Base-by-base conservation (phyloP, 2,113 vertebrate genomes). In the Toxotes jaculatrix region DNA sequence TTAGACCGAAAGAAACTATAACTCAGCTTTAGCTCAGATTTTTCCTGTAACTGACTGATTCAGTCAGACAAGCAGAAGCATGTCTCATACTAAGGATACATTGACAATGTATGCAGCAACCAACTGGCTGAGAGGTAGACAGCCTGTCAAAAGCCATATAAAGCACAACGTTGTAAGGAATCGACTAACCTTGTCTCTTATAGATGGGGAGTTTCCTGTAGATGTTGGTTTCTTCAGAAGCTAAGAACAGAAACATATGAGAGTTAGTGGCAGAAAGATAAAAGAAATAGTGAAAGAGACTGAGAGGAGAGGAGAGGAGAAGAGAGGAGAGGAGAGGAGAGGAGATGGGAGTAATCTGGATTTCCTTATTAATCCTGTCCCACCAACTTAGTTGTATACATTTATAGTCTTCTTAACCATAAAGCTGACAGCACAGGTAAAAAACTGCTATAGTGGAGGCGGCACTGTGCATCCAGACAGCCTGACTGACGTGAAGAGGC, bases 181-280 rank as follows among this genome's bases (percentile, higher is more conserved):
- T 57, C 5, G 1, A 90, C 89, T 75, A 95, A 99, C 98, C 98
- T 93, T 97, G 96, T 91, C 96, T 96, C 89, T 98, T 98, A 93
- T 98, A 98, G 96, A 98, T 98, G 87, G 98, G 97, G 0, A 97
- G 96, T 83, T 97, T 98, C 93, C 97, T 95, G 95, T 98, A 99
- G 95, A 99, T 98, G 95, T 97, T 98, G 86, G 95, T 95, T 88
- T 98, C 97, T 47, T 94, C 96, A 4, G 96, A 96, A 84, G 96
- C 96, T 97, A 93, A 73, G 85, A 69, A 91, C 77, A 90, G 56
- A 84, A 80, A 81, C 43, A 36, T 5, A 36, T 6, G 12, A 63
- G 31, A 47, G 36, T 80, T 38, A 81, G 43, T 42, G 36, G 43
- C 23, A 62, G 49, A 36, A 43, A 79, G 59, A 34, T 12, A 51